These are phyloP conservation scores for Phrynocephalus vlangalii DNA, from an alignment of 2,797 vertebrate species.

Conservation along the genomic window DNA sequence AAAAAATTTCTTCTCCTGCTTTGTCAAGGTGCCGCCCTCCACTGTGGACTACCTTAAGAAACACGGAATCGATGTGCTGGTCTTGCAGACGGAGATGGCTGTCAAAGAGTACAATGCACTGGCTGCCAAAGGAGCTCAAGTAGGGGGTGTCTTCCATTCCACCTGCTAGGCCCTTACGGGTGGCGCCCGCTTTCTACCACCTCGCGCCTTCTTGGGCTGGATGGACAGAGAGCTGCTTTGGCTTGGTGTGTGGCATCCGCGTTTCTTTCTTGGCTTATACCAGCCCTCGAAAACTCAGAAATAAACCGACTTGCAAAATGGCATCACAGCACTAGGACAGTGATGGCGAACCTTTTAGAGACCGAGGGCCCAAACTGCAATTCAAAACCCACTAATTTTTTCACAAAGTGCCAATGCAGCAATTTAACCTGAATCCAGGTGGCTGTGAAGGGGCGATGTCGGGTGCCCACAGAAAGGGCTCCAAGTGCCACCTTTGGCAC, in stretches of 20 bases:
- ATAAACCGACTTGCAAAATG: neutral
- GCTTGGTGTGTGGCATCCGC: fast-evolving
- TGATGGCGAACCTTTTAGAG: too few relatives aligned
- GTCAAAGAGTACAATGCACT: slow-evolving; percentile 90
- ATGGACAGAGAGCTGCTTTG: neutral
- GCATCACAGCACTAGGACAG: too few relatives aligned
- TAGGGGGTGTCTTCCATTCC: slow-evolving; percentile 94
- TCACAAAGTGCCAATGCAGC: too few relatives aligned
- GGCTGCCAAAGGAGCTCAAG: slow-evolving; percentile 82
- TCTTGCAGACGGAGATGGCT: slow-evolving; percentile 89
- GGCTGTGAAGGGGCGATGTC: too few relatives aligned
- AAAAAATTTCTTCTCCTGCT: slow-evolving; percentile 27
- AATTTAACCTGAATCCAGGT: too few relatives aligned
- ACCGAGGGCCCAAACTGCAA: too few relatives aligned
- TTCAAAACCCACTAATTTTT: too few relatives aligned
- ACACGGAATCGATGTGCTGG: slow-evolving; percentile 83
- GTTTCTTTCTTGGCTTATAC: neutral
- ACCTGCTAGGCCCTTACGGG: slow-evolving; percentile 81
- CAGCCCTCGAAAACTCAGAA: neutral
- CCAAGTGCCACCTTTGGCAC: too few relatives aligned
- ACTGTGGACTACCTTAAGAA: slow-evolving; percentile 88
- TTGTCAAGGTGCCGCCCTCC: slow-evolving; percentile 84
- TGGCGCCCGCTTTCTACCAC: fast-evolving
- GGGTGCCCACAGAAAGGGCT: too few relatives aligned
- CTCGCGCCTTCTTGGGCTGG: slow-evolving; percentile 16